A percentile compares a stretch with the other conserved stretches of the same genome.
Conservation (phyloP, 2,797 vertebrate genomes). For the Orientallactaga sibirica region DNA sequence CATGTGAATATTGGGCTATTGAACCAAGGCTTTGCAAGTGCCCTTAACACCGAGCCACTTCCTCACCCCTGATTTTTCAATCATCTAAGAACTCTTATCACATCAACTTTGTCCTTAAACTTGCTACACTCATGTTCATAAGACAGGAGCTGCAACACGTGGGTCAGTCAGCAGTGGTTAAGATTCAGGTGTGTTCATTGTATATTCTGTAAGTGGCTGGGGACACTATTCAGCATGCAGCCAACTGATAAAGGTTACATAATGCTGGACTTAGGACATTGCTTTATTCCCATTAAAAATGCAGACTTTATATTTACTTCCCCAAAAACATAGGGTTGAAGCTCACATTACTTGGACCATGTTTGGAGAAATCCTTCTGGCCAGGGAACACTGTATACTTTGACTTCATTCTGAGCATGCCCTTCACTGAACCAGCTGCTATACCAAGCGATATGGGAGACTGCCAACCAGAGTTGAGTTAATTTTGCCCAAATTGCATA, state of each 20-base stretch:
- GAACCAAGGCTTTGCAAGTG: too few relatives aligned
- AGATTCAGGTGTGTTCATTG: neutral
- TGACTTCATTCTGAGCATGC: neutral
- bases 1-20: too few relatives aligned
- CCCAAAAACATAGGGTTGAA: neutral
- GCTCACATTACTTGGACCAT: neutral
- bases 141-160: too few relatives aligned
- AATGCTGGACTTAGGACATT: neutral
- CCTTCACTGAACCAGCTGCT: neutral
- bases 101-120: neutral
- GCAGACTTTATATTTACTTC: neutral
- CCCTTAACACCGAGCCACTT: too few relatives aligned
- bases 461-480: neutral
- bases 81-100: neutral
- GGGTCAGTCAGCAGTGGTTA: too few relatives aligned
- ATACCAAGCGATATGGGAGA: neutral
- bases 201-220: neutral
- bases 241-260: neutral
- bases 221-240: neutral
- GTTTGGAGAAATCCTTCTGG: neutral
- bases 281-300: neutral
- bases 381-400: neutral
- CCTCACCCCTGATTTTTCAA: neutral
- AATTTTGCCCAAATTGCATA: neutral
- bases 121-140: neutral